Conservation (phyloP, 2,113 vertebrate species). For the Oncorhynchus tshawytscha region DNA sequence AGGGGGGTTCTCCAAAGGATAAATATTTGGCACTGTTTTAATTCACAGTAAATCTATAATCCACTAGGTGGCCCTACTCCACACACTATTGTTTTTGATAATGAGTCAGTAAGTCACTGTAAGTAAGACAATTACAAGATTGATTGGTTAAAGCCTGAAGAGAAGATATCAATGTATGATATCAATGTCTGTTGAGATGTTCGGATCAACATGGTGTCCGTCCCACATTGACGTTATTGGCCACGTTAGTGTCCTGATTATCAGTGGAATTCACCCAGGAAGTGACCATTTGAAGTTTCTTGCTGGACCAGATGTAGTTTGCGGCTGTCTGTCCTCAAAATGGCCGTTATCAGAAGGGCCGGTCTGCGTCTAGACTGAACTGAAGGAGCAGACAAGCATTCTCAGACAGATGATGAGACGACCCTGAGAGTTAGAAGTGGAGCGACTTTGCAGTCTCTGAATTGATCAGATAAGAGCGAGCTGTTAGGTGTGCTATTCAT, state of each 20-base stretch:
- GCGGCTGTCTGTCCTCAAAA: neutral
- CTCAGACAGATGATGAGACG: neutral
- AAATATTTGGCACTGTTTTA: neutral
- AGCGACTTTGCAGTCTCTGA: no score
- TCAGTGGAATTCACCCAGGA: neutral
- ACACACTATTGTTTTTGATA: neutral
- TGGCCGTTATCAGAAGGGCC: neutral
- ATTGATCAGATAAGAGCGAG: no score
- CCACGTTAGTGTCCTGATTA: constrained; percentile 4
- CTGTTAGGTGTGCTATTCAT: no score
- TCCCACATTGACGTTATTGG: neutral
- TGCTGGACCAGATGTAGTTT: constrained; percentile 3
- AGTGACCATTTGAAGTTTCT: constrained; percentile 18
- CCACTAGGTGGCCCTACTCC: constrained; percentile 9
- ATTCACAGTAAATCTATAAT: neutral
- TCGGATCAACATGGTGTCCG: neutral
- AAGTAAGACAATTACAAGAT: no score
- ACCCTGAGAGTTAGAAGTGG: neutral
- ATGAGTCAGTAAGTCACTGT: no score
- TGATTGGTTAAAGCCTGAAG: no score
- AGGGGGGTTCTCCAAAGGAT: neutral
- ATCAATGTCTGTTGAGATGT: neutral
- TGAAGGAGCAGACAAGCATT: neutral
- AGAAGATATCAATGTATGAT: no score
- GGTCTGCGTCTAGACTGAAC: neutral